Base-by-base conservation (phyloP, 2,797 vertebrate genomes). In the Rhinophrynus dorsalis region DNA sequence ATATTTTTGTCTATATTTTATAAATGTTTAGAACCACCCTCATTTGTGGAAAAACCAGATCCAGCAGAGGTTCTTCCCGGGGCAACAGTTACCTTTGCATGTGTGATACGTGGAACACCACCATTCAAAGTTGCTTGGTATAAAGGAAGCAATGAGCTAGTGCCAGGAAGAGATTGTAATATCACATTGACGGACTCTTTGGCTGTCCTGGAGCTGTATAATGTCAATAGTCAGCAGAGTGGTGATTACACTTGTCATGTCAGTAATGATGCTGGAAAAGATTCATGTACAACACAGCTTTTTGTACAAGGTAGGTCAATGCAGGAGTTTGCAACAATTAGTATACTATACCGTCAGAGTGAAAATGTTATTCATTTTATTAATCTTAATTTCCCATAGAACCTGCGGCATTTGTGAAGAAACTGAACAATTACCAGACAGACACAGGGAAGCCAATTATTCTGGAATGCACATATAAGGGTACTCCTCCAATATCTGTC, bases 281-380 rank as follows among this genome's bases (percentile, higher is more conserved):
- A 93, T 76, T 93, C 94, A 6, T 97, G 94, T 75, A 93, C 92
- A 6, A 75, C 88, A 1, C 89, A 89, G 44, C 93, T 99, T 72
- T 96, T 98, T 90, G 97, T 99, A 15, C 97, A 99, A 99, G 97
- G 97, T 92, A 81, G 89, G 94, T 83, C 47, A 67, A 33, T 17
- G 26, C 56, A n/a, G n/a, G n/a, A n/a, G n/a, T n/a, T n/a, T n/a
- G n/a, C n/a, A n/a, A n/a, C n/a, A n/a, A n/a, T n/a, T n/a, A n/a
- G n/a, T n/a, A n/a, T n/a, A n/a, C n/a, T n/a, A n/a, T n/a, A n/a
- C n/a, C n/a, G n/a, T n/a, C n/a, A n/a, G n/a, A n/a, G n/a, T n/a
- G n/a, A n/a, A n/a, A n/a, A n/a, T n/a, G n/a, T n/a, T n/a, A n/a
- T n/a, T n/a, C n/a, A n/a, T n/a, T n/a, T n/a, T n/a, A n/a, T n/a